phyloP scores from a whole-genome alignment of 92 coral and sea anemone species.

The Epizoanthus ramosus region DNA sequence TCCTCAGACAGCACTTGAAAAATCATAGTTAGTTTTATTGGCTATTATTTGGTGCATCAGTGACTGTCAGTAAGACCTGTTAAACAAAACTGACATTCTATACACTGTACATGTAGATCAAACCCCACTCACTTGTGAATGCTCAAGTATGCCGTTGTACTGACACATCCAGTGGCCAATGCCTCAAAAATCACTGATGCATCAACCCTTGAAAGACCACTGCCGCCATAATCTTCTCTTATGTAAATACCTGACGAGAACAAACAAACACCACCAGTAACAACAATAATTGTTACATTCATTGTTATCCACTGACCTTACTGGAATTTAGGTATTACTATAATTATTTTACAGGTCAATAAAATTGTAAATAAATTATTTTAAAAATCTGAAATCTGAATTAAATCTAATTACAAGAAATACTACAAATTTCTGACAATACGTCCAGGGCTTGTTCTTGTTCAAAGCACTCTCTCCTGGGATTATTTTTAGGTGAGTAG shows the following conservation, averaged over 20 bases:
- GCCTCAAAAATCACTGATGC: slow-evolving; percentile 89
- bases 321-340: background rate
- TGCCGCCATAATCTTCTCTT: slow-evolving; percentile 77
- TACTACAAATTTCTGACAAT: background rate
- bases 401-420: background rate
- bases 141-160: slow-evolving; percentile 81
- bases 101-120: background rate
- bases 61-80: no score
- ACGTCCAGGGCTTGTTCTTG: no score
- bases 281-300: background rate
- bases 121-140: slow-evolving; percentile 72
- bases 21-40: no score
- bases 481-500: no score
- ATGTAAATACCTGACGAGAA: slow-evolving; percentile 60
- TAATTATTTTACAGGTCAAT: background rate
- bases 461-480: no score
- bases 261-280: background rate
- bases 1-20: no score
- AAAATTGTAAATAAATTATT: background rate
- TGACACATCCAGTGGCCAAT: slow-evolving; percentile 81
- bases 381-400: background rate
- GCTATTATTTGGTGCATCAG: no score
- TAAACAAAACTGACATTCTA: no score
- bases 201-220: slow-evolving; percentile 75
- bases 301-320: background rate